Evolutionary conservation across 2,888 invertebrate species (phyloP).

Genomic region (Sesia bembeciformis): DNA sequence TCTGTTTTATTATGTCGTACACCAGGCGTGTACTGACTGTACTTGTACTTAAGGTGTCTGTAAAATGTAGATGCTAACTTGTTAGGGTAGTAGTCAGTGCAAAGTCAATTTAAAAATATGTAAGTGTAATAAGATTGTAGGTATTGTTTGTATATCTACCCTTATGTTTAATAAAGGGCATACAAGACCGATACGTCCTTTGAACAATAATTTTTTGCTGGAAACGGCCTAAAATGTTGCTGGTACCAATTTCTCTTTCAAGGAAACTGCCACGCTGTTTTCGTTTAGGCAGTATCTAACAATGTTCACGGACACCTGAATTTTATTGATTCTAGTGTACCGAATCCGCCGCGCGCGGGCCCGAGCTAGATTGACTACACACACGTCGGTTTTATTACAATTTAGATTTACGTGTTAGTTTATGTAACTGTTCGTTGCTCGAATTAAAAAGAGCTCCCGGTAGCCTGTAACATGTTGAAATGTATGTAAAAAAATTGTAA

Average conservation of each 20-base stretch:
- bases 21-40: constrained; percentile 3
- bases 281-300: constrained; percentile 26
- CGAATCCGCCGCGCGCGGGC: constrained; percentile 44
- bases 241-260: constrained; percentile 46
- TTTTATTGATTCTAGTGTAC: constrained; percentile 71
- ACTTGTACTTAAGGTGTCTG: neutral
- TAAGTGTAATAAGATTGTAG: constrained; percentile 30
- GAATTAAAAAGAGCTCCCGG: constrained; percentile 74
- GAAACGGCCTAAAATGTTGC: constrained; percentile 63
- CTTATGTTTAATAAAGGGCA: constrained; percentile 35
- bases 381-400: constrained; percentile 68
- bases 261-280: constrained; percentile 55
- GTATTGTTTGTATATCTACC: constrained; percentile 21
- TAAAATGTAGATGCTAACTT: constrained; percentile 41
- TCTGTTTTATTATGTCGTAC: neutral
- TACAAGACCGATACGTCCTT: constrained; percentile 57
- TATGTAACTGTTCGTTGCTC: constrained; percentile 74
- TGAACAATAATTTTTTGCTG: constrained; percentile 54
- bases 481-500: constrained; percentile 72
- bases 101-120: constrained; percentile 50
- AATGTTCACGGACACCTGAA: constrained; percentile 46
- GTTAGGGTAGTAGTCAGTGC: constrained; percentile 51
- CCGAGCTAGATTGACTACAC: constrained; percentile 55
- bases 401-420: constrained; percentile 73
- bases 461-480: constrained; percentile 73